Base-by-base conservation (phyloP, 2,113 vertebrate species). In the Kryptolebias marmoratus region DNA sequence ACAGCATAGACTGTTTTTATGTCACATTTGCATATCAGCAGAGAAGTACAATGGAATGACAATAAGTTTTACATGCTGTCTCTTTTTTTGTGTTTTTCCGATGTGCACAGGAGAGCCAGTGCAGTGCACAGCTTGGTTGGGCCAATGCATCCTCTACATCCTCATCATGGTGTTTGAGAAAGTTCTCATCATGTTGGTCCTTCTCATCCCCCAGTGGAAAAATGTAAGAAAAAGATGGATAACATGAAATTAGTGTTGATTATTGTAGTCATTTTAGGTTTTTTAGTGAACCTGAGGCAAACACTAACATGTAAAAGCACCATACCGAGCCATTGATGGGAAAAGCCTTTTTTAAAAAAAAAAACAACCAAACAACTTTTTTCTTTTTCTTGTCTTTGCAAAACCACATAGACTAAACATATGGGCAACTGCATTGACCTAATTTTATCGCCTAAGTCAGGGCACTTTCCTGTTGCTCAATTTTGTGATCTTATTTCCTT, bases 151-250 rank as follows among this genome's bases (percentile, higher is more conserved):
- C 42, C 95, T 99, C 67, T 99, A 99, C 92, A 97, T 99, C 79
- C 86, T 99, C 88, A 99, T 99, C 84, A 96, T 99, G 96, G 94
- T 95, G 83, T 97, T 98, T 92, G 98, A 99, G 93, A 99, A 99
- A 90, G 93, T 96, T 14, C 86, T 98, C 28, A 97, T 99, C 93
- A 96, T 98, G 91, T 91, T 98, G 79, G 95, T 99, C 59, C 95
- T 99, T 28, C 96, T 98, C 58, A 96, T 98, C 80, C 98, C 97
- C 44, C 96, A 98, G 85, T 99, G 97, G 95, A 98, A 98, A 89
- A 94, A 98, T 97, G 98, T 99, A 73, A 88, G 79, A 36, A 71
- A 36, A 42, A 54, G 22, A 15, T 47, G 32, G 1, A 66, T 11
- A 16, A 8, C 10, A 28, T 32, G 2, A 27, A 15, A 14, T 27